Evolutionary conservation across 2,113 vertebrate genomes (phyloP).

Genomic region (Hypanus sabinus): DNA sequence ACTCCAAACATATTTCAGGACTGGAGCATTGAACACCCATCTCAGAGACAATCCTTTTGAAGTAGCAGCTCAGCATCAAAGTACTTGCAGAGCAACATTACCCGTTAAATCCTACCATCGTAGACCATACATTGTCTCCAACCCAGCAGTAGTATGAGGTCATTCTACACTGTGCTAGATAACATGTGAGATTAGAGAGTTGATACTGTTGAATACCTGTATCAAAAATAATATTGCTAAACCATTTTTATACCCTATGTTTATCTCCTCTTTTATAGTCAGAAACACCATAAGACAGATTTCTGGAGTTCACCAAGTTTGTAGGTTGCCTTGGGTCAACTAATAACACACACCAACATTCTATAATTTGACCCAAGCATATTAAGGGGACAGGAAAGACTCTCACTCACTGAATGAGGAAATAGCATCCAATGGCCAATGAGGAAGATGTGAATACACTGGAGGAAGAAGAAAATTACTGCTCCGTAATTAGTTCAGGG

Average conservation of each 20-base stretch:
- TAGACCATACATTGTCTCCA: not conserved
- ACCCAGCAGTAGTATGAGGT: not conserved
- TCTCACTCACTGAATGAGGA: not conserved
- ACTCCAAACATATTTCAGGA: not conserved
- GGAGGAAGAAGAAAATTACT: not conserved
- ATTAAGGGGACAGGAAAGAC: not conserved
- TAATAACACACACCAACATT: not conserved
- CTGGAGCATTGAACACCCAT: not conserved
- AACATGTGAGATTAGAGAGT: not conserved
- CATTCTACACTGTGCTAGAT: not conserved
- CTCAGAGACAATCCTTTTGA: not conserved
- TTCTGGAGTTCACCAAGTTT: not conserved
- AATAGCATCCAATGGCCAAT: not conserved
- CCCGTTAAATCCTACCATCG: not conserved
- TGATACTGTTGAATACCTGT: not conserved
- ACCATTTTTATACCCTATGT: too few relatives aligned
- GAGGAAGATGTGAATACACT: not conserved
- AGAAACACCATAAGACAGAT: not conserved
- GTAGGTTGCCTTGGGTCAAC: not conserved
- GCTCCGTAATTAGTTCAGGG: too few relatives aligned
- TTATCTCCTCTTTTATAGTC: too few relatives aligned
- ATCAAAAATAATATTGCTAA: not conserved
- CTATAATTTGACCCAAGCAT: not conserved
- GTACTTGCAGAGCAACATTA: not conserved
- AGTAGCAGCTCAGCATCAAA: not conserved